Evolutionary conservation across 64 coral and sea anemone species (phyloP).

Genomic region (Dendronephthya gigantea): DNA sequence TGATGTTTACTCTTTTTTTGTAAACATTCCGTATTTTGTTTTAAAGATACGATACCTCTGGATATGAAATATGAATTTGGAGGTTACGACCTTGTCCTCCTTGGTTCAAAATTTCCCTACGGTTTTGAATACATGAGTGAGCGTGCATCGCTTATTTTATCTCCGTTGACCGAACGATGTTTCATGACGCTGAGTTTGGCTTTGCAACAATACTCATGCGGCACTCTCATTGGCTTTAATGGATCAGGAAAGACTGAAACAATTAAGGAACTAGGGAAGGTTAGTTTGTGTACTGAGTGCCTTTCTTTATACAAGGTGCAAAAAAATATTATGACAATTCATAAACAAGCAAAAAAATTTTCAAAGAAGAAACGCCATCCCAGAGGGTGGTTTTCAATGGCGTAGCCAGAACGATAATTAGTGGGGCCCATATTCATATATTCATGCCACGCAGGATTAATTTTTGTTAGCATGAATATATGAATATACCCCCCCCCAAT

Average conservation of each 20-base stretch:
- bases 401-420: no score
- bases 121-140: constrained; percentile 85
- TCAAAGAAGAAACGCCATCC: no score
- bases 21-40: neutral
- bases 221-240: constrained; percentile 49
- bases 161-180: constrained; percentile 71
- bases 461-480: no score
- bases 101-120: constrained; percentile 59
- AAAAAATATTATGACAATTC: no score
- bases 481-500: no score
- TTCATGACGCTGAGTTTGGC: constrained; percentile 70
- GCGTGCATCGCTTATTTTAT: constrained; percentile 48
- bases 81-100: constrained; percentile 43
- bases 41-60: constrained; percentile 35
- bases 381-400: no score
- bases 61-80: constrained; percentile 41
- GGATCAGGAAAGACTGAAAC: constrained; percentile 86
- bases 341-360: no score
- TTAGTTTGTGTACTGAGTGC: neutral
- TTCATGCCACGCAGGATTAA: no score
- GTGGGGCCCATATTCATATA: no score
- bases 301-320: no score
- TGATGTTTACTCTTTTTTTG: neutral
- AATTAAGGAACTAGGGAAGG: constrained; percentile 69
- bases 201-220: constrained; percentile 48